A percentile compares a stretch with the other conserved stretches of the same genome.
Evolutionary conservation across 1,140 invertebrate species (phyloP).

Genomic region (Neuroterus valhalla): DNA sequence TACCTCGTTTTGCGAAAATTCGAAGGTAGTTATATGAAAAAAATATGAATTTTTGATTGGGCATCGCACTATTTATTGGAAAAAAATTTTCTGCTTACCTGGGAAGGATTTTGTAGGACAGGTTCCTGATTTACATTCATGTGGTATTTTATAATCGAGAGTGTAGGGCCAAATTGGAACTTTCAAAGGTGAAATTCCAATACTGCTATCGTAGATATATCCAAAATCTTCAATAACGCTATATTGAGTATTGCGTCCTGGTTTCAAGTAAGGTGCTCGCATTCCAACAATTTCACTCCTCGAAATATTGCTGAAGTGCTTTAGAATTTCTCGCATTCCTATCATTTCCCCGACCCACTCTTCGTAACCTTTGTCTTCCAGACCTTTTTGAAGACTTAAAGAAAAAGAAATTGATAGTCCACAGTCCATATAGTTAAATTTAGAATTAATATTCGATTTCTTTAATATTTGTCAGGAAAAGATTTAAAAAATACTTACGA

Average conservation of each 20-base stretch:
- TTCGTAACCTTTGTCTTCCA: constrained; percentile 92
- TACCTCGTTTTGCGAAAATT: too few species aligned
- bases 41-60: too few species aligned
- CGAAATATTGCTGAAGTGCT: constrained; percentile 88
- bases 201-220: constrained; percentile 93
- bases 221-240: constrained; percentile 94
- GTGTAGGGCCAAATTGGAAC: constrained; percentile 96
- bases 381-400: constrained; percentile 80
- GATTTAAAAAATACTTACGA: constrained; percentile 77
- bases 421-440: too few species aligned
- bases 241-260: constrained; percentile 93
- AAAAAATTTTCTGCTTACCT: constrained; percentile 74
- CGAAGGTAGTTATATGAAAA: too few species aligned
- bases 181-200: constrained; percentile 87
- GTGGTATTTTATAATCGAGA: constrained; percentile 92
- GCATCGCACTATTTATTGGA: too few species aligned
- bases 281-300: constrained; percentile 89
- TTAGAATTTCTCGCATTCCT: constrained; percentile 91
- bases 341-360: constrained; percentile 96
- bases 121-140: constrained; percentile 93
- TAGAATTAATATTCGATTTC: constrained; percentile 28
- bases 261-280: constrained; percentile 92
- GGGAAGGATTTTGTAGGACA: constrained; percentile 94
- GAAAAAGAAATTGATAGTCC: too few species aligned
- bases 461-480: constrained; percentile 4